These are phyloP conservation scores for Agrochola litura DNA, from an alignment of 2,888 invertebrate species.

Conservation along the genomic window DNA sequence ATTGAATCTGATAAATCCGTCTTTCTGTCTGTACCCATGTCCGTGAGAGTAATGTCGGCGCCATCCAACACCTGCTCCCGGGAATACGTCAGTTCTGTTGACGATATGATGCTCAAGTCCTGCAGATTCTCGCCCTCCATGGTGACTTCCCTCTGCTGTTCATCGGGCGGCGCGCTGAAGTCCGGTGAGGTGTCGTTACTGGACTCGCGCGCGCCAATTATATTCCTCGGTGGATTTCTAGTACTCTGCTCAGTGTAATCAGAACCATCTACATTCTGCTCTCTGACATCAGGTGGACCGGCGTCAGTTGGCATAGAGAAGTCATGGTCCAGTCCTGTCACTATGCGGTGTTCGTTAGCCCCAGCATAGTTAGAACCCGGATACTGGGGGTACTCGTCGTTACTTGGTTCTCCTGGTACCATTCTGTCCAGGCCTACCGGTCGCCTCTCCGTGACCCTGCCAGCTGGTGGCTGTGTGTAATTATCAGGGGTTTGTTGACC, in stretches of 20 bases:
- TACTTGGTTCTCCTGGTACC: constrained; percentile 92
- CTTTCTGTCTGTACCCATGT: constrained; percentile 70
- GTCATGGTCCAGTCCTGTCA: constrained; percentile 90
- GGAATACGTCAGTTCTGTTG: constrained; percentile 79
- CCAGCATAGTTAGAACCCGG: constrained; percentile 80
- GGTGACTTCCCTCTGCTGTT: constrained; percentile 88
- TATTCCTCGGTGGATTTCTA: constrained; percentile 76
- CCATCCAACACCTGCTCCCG: constrained; percentile 90
- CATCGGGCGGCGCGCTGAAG: constrained; percentile 75
- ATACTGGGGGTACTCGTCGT: constrained; percentile 84
- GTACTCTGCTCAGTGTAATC: constrained; percentile 82
- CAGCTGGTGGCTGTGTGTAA: constrained; percentile 76
- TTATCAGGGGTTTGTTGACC: constrained; percentile 83
- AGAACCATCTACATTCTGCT: constrained; percentile 86
- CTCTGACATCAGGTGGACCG: constrained; percentile 80
- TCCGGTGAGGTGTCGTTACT: constrained; percentile 74
- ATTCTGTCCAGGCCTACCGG: constrained; percentile 91
- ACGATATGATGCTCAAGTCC: constrained; percentile 83
- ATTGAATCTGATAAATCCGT: constrained; percentile 79
- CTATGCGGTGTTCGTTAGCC: constrained; percentile 87
- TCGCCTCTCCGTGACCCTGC: constrained; percentile 79
- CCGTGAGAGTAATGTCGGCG: constrained; percentile 79
- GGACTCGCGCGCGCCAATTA: constrained; percentile 77
- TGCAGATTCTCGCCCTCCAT: constrained; percentile 91
- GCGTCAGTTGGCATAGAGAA: constrained; percentile 77